phyloP scores from a whole-genome alignment of 2,888 invertebrate genomes.

The Leucophenga montana region DNA sequence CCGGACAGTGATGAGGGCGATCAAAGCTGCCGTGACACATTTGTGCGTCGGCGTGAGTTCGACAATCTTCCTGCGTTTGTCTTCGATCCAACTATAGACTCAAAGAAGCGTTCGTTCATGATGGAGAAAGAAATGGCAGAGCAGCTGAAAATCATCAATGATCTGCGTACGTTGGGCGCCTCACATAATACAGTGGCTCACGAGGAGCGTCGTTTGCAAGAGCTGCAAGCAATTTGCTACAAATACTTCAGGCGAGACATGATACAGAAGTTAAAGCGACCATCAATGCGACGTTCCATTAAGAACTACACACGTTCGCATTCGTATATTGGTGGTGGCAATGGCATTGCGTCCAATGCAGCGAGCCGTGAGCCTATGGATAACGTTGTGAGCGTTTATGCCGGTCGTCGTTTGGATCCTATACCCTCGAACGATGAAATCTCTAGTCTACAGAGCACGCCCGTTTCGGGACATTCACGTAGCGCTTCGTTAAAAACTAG shows the following conservation, averaged over 20 bases:
- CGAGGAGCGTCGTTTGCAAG: slow-evolving; percentile 92
- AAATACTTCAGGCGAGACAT: slow-evolving; percentile 95
- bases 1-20: slow-evolving; percentile 88
- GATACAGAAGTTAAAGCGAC: slow-evolving; percentile 80
- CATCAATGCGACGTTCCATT: slow-evolving; percentile 72
- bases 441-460: slow-evolving; percentile 77
- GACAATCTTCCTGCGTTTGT: slow-evolving; percentile 88
- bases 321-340: slow-evolving; percentile 81
- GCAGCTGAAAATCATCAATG: slow-evolving; percentile 95
- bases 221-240: slow-evolving; percentile 94
- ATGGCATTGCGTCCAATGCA: slow-evolving; percentile 76
- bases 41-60: slow-evolving; percentile 78
- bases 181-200: slow-evolving; percentile 92
- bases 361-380: slow-evolving; percentile 78
- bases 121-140: slow-evolving; percentile 98
- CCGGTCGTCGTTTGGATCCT: slow-evolving; percentile 67
- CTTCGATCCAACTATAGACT: slow-evolving; percentile 85
- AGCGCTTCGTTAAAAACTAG: slow-evolving; percentile 80
- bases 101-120: slow-evolving; percentile 89
- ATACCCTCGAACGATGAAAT: slow-evolving; percentile 72
- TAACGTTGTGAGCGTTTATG: slow-evolving; percentile 57
- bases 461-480: slow-evolving; percentile 81
- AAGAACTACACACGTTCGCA: slow-evolving; percentile 80
- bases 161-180: slow-evolving; percentile 89
- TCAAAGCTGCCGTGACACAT: slow-evolving; percentile 75